These are phyloP conservation scores for Drosophila sp. DNA, from an alignment of 1,140 invertebrate species.

Conservation along the genomic window DNA sequence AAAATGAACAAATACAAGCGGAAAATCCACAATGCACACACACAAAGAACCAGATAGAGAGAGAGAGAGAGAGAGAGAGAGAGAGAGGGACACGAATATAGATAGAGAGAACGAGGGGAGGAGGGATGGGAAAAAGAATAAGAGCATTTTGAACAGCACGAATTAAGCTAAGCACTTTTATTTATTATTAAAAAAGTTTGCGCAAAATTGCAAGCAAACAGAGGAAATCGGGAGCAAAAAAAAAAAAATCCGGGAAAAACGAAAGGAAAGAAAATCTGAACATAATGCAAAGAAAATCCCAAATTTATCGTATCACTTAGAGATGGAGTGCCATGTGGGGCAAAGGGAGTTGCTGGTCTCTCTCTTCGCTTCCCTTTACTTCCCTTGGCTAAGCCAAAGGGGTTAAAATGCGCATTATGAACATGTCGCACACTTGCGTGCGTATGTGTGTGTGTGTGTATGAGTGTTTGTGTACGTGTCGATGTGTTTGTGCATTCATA, in stretches of 20 bases:
- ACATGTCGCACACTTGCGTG: slow-evolving; percentile 25
- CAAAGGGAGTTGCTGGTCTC: slow-evolving; percentile 22
- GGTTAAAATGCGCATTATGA: slow-evolving; percentile 72
- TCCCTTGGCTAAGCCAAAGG: slow-evolving; percentile 41
- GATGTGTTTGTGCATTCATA: slow-evolving; percentile 72
- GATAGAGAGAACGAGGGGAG: slow-evolving; percentile 18
- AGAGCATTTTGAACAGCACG: slow-evolving; percentile 53
- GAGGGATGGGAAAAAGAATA: background rate
- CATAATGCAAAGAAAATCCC: slow-evolving; percentile 78
- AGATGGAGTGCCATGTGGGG: slow-evolving; percentile 66
- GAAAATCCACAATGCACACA: slow-evolving; percentile 47
- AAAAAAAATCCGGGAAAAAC: background rate
- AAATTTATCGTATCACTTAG: slow-evolving; percentile 78
- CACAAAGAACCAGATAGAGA: slow-evolving; percentile 1
- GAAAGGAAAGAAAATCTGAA: slow-evolving; percentile 58
- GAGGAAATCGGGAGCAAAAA: slow-evolving; percentile 35
- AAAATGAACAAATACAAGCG: slow-evolving; percentile 62
- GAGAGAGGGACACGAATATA: slow-evolving; percentile 26
- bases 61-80: background rate
- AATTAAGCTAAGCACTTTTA: slow-evolving; percentile 80
- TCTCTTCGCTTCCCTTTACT: background rate
- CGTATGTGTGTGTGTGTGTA: slow-evolving; percentile 6
- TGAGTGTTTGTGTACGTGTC: slow-evolving; percentile 26
- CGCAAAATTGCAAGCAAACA: slow-evolving; percentile 40
- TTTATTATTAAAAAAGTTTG: slow-evolving; percentile 81